phyloP scores from a whole-genome alignment of 2,113 vertebrate species.

The Pollachius pollachius region DNA sequence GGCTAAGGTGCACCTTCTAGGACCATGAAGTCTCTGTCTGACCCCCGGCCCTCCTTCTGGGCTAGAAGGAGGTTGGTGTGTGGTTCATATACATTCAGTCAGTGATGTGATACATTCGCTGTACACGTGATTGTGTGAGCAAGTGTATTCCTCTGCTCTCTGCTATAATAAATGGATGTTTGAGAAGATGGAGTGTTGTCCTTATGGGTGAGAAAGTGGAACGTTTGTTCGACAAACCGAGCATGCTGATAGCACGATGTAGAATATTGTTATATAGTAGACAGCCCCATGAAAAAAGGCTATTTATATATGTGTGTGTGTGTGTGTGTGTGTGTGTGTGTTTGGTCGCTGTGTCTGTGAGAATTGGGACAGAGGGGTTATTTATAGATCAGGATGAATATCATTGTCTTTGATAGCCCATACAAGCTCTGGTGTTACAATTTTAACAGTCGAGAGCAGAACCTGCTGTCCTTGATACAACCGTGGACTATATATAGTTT shows the following conservation, averaged over 20 bases:
- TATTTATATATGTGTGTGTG: constrained; percentile 1
- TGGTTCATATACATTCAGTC: constrained; percentile 52
- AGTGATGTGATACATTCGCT: constrained; percentile 54
- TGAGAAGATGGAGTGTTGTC: no score
- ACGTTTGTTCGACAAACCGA: constrained; percentile 11
- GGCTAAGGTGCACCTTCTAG: no score
- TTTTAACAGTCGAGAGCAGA: constrained; percentile 33
- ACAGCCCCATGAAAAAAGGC: constrained; percentile 1
- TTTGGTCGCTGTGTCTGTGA: neutral
- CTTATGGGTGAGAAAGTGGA: no score
- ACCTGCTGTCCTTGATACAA: constrained; percentile 15
- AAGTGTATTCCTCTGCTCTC: constrained; percentile 7
- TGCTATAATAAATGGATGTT: constrained; percentile 1
- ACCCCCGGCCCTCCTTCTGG: constrained; percentile 1
- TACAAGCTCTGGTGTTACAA: neutral
- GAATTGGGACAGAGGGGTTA: no score
- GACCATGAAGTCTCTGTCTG: neutral
- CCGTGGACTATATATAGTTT: neutral
- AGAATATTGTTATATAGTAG: neutral
- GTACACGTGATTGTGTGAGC: constrained; percentile 24
- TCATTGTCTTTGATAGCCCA: neutral
- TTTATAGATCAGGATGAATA: constrained; percentile 2
- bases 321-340: neutral
- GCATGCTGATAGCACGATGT: neutral
- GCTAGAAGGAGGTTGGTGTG: constrained; percentile 4